Base-by-base conservation (phyloP, 2,797 vertebrate genomes). In the Propithecus perrieri region DNA sequence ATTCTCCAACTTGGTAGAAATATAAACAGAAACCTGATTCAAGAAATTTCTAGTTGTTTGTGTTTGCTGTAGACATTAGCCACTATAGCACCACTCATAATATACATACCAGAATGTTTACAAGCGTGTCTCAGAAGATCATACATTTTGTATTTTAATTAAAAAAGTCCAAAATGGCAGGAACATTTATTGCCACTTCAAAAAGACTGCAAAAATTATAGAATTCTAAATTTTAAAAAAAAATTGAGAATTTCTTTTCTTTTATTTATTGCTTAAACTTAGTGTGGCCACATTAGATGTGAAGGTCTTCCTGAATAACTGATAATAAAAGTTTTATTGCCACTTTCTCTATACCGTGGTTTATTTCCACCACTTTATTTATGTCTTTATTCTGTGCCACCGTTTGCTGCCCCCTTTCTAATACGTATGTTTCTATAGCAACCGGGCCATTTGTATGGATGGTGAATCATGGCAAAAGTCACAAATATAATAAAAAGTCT, bases 271-370 rank as follows among this genome's bases (percentile, higher is more conserved):
- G 35, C 48, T 50, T 91, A 74, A 91, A 74, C 80, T 97, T 97
- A 33, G 10, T 84, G 10, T 97, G 61, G 55, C 92, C 59, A 76
- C 61, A 41, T 96, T 96, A 96, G 53, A 96, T 95, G 83, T 81
- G 94, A 89, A 89, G 59, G 59, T 91, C 81, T 92, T 97, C 57
- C 83, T 85, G 96, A 97, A 94, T 72, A 89, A 18, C 11, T 80
- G 91, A 69, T 96, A 96, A 48, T 97, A 96, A 97, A 98, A 97
- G 84, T 20, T 89, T 95, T 94, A 97, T 95, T 89, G 63, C 65
- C 30, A 80, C 38, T 67, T 48, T 33, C 97, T 79, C 94, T 92
- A 43, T 76, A 57, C 79, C 7, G 0, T 96, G 71, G 43, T 97
- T 97, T 98, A 91, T 96, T 97, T 89, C 94, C 71, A 72, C 80